Evolutionary conservation across 2,113 vertebrate species (phyloP).

Genomic region (Leuciscus idus): DNA sequence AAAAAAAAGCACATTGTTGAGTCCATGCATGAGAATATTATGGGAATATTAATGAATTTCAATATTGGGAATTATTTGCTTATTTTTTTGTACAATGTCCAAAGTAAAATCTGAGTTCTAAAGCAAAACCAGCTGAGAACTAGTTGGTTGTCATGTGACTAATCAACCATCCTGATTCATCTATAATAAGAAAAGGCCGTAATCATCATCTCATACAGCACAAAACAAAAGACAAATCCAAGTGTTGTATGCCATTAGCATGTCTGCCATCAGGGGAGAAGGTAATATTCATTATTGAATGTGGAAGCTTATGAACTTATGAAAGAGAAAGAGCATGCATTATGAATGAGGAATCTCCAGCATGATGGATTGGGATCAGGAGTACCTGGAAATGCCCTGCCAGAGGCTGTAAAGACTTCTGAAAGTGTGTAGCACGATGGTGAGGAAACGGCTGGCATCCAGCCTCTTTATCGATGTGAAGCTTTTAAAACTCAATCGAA

Average conservation of each 20-base stretch:
- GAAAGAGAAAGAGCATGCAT: slow-evolving; percentile 43
- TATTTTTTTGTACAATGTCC: background rate
- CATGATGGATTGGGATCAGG: slow-evolving; percentile 14
- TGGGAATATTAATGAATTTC: background rate
- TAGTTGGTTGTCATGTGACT: background rate
- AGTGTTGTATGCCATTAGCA: slow-evolving; percentile 39
- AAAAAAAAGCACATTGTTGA: background rate
- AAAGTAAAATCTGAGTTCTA: background rate
- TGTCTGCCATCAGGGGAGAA: slow-evolving; percentile 31
- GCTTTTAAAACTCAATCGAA: slow-evolving; percentile 27
- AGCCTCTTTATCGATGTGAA: slow-evolving; percentile 6
- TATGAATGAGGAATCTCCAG: slow-evolving; percentile 42
- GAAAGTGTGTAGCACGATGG: background rate
- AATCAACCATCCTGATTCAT: background rate
- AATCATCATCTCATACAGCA: background rate
- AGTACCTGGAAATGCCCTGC: slow-evolving; percentile 50
- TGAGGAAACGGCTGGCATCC: background rate
- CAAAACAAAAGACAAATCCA: slow-evolving; percentile 31
- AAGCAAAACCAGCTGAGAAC: no score
- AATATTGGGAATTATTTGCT: background rate
- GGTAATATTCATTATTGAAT: slow-evolving; percentile 45
- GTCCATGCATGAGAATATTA: background rate
- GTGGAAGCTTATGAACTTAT: slow-evolving; percentile 38
- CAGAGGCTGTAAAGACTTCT: slow-evolving; percentile 35
- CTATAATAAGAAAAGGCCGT: background rate